These are phyloP conservation scores for Conger conger DNA, from an alignment of 2,113 vertebrate species.

Conservation along the genomic window DNA sequence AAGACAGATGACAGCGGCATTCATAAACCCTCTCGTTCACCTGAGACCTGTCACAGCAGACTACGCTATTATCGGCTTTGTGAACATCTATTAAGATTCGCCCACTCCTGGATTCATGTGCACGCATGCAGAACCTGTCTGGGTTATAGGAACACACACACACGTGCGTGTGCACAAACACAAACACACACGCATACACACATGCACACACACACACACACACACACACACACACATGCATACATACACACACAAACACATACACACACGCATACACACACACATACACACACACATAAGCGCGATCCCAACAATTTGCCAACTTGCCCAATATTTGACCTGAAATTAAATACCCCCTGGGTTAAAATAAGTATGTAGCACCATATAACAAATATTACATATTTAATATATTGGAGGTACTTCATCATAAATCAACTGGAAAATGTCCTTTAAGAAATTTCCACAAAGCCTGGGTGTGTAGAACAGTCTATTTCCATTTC, in stretches of 20 bases:
- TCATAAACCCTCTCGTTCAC: neutral
- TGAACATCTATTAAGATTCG: conserved; percentile 8
- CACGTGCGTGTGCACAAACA: neutral
- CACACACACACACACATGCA: neutral
- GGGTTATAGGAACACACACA: neutral
- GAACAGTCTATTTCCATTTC: neutral
- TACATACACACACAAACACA: neutral
- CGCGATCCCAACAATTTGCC: no score
- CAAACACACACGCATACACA: neutral
- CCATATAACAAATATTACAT: neutral
- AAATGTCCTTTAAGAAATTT: neutral
- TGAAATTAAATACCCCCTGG: no score
- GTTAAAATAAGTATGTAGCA: neutral
- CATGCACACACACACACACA: neutral
- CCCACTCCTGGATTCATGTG: neutral
- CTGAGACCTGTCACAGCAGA: neutral
- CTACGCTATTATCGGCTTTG: conserved; percentile 13
- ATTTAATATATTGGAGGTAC: neutral
- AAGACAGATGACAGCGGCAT: neutral
- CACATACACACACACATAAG: neutral
- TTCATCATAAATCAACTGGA: neutral
- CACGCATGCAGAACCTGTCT: neutral
- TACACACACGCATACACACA: neutral
- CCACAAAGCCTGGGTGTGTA: neutral
- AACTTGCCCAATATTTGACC: no score